Percentiles rank a stretch among this genome's conserved stretches.
Evolutionary conservation across 2,797 vertebrate species (phyloP).

Genomic region (Pampus argenteus): DNA sequence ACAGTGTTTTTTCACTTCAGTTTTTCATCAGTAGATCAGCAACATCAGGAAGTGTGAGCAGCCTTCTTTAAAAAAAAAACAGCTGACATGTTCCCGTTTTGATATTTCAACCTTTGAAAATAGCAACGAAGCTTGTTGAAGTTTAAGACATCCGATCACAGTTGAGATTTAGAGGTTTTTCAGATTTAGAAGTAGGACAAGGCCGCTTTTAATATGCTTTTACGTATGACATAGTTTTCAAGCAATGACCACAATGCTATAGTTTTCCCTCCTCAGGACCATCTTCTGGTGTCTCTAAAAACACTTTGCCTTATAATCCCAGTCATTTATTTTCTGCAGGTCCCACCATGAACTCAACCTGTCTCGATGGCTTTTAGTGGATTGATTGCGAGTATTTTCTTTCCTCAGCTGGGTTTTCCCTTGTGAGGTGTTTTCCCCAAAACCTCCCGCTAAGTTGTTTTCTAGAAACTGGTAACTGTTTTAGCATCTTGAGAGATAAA

Average conservation of each 20-base stretch:
- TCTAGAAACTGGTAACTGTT: conserved; percentile 7
- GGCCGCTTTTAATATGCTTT: conserved; percentile 6
- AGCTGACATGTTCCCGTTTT: not conserved
- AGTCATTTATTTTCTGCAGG: conserved; percentile 25
- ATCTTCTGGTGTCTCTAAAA: not conserved
- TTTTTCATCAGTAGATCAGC: not conserved
- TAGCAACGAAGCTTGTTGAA: not conserved
- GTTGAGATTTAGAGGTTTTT: conserved; percentile 23
- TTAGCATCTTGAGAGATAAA: conserved; percentile 16
- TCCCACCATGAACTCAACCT: conserved; percentile 22
- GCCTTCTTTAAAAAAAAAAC: conserved; percentile 12
- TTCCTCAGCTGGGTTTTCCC: not conserved
- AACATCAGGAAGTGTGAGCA: not conserved
- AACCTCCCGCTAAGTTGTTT: not conserved
- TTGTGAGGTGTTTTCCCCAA: conserved; percentile 18
- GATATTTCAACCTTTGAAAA: conserved; percentile 15
- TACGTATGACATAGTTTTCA: conserved; percentile 15
- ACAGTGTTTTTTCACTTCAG: not conserved
- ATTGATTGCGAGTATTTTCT: conserved; percentile 42
- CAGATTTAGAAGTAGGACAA: conserved; percentile 5
- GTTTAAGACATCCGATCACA: conserved; percentile 8
- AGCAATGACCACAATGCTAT: not conserved
- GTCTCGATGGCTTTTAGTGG: conserved; percentile 18
- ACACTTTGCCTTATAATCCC: conserved; percentile 15
- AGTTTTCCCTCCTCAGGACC: conserved; percentile 6